Conservation (phyloP, 2,888 invertebrate genomes). For the Augiades crinisus region DNA sequence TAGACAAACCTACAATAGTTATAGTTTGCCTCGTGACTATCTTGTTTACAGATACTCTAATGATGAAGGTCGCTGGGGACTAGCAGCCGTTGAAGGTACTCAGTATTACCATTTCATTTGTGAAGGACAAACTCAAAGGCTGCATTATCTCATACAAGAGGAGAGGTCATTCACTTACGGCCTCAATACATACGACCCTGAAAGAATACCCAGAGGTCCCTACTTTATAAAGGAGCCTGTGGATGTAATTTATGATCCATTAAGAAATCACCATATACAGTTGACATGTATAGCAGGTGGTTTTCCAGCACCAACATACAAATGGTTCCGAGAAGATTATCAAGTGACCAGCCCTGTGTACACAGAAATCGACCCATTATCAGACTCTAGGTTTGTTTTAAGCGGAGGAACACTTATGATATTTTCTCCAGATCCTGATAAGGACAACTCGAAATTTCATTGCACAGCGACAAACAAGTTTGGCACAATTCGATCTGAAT, state of each 20-base stretch:
- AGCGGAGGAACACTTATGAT: slow-evolving; percentile 96
- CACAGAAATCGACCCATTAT: slow-evolving; percentile 88
- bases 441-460: slow-evolving; percentile 94
- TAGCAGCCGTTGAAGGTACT: slow-evolving; percentile 89
- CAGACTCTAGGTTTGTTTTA: slow-evolving; percentile 88
- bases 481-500: slow-evolving; percentile 94
- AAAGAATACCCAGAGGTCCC: slow-evolving; percentile 92
- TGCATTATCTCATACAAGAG: slow-evolving; percentile 87
- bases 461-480: slow-evolving; percentile 95
- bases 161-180: slow-evolving; percentile 93
- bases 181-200: slow-evolving; percentile 89
- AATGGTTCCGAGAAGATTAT: slow-evolving; percentile 95
- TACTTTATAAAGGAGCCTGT: slow-evolving; percentile 92
- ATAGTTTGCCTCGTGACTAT: slow-evolving; percentile 84
- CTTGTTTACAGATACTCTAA: slow-evolving; percentile 90
- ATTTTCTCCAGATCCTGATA: slow-evolving; percentile 89
- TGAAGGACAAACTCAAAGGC: slow-evolving; percentile 89
- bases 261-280: slow-evolving; percentile 88
- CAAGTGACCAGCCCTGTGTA: slow-evolving; percentile 88
- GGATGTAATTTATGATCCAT: slow-evolving; percentile 91
- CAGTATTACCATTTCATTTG: slow-evolving; percentile 92
- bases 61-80: slow-evolving; percentile 90
- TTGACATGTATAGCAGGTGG: slow-evolving; percentile 92
- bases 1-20: slow-evolving; percentile 58
- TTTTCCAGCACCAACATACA: slow-evolving; percentile 93